Conservation (phyloP, 2,888 invertebrate genomes). For the Ceriagrion tenellum region DNA sequence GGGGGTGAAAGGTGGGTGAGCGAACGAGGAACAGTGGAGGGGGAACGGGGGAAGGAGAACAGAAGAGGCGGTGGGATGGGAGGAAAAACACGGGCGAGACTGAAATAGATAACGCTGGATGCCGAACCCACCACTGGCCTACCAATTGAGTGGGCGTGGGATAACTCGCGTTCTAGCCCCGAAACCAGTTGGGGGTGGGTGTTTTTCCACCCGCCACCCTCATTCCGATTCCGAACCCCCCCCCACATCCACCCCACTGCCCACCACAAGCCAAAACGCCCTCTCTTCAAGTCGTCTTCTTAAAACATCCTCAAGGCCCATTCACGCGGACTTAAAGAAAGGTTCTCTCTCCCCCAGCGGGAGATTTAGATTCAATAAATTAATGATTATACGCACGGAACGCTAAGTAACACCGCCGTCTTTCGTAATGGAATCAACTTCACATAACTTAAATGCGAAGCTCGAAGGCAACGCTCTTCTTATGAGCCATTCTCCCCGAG, state of each 20-base stretch:
- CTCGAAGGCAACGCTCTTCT: too few relatives aligned
- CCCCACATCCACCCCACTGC: not conserved
- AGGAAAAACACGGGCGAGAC: constrained; percentile 25
- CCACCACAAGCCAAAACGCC: too few relatives aligned
- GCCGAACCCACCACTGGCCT: constrained; percentile 56
- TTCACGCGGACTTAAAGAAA: not conserved
- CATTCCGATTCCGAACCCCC: not conserved
- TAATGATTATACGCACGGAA: not conserved
- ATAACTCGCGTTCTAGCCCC: constrained; percentile 38
- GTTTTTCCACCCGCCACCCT: not conserved
- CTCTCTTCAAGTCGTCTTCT: not conserved
- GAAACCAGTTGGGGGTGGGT: not conserved
- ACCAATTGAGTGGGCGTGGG: constrained; percentile 62
- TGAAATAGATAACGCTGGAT: constrained; percentile 54
- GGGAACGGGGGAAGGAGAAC: not conserved
- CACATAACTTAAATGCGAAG: not conserved
- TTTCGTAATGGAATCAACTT: not conserved
- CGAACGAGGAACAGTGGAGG: not conserved
- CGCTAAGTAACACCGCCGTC: not conserved
- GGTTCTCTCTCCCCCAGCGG: not conserved
- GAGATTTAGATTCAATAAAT: not conserved
- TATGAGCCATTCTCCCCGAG: too few relatives aligned
- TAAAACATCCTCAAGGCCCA: not conserved
- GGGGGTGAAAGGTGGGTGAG: not conserved
- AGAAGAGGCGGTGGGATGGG: not conserved